phyloP scores from a whole-genome alignment of 2,888 invertebrate species.

The Agriotes lineatus region DNA sequence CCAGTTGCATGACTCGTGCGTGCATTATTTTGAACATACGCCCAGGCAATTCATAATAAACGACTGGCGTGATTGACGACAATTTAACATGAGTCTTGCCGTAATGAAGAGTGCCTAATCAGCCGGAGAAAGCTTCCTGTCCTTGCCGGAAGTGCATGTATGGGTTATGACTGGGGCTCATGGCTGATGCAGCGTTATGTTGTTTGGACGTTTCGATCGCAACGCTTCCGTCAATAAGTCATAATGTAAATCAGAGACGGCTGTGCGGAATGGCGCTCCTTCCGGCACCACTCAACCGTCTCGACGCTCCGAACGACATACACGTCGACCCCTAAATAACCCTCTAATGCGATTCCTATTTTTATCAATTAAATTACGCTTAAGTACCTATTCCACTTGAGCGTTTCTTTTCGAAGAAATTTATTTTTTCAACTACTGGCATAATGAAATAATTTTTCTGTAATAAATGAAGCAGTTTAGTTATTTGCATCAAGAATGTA shows the following conservation, averaged over 20 bases:
- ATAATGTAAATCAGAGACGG: constrained; percentile 41
- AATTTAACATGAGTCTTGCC: constrained; percentile 56
- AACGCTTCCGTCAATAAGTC: constrained; percentile 39
- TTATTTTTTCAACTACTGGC: no score
- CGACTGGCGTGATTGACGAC: constrained; percentile 61
- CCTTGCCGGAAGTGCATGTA: constrained; percentile 57
- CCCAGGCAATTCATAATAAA: constrained; percentile 61
- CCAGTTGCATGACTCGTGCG: constrained; percentile 55
- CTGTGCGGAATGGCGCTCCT: constrained; percentile 21
- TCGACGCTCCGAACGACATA: constrained; percentile 22
- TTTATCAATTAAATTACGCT: background rate
- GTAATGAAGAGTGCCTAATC: constrained; percentile 63
- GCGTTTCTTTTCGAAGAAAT: no score
- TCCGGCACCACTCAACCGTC: constrained; percentile 37
- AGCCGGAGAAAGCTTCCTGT: constrained; percentile 61
- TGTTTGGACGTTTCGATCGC: constrained; percentile 49
- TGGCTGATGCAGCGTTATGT: constrained; percentile 43
- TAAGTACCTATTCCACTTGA: background rate
- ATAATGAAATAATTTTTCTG: no score
- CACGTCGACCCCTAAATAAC: background rate
- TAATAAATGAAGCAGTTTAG: no score
- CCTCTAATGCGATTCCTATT: background rate
- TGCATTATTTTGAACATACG: constrained; percentile 59
- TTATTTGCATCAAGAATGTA: no score
- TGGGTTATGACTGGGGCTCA: constrained; percentile 57